Base-by-base conservation (phyloP, 2,113 vertebrate genomes). In the Pseudorasbora parva region DNA sequence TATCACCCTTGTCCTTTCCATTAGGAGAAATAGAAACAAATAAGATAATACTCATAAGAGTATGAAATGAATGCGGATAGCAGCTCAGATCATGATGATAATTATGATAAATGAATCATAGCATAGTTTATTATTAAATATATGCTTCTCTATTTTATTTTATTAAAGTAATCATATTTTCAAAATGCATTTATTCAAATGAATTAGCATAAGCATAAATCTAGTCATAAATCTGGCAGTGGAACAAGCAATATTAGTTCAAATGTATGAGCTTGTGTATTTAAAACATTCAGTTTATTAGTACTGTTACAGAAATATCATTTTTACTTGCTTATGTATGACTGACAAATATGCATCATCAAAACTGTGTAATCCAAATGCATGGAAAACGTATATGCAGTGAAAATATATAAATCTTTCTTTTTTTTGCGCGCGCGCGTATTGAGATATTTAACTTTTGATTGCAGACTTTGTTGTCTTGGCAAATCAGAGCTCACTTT, bases 1-100 rank as follows among this genome's bases (percentile, higher is more conserved):
- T 15, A 49, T 73, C 23, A 49, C 8, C 41, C 25, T 73, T 73
- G n/a, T 73, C 45, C 45, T 74, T 74, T 49, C 23, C 37, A 71
- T 43, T 23, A 25, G 45, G 41, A 49, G 4, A 27, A 47, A 51
- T 25, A 47, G 12, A 74, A 9, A 17, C 12, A 27, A 49, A 49
- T 27, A 51, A 10, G 23, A 27, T 25, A 0, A 27, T 47, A 49
- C 2, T 25, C 45, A 51, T 45, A 5, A 49, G n/a, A 30, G 71
- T 17, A 19, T 4, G 45, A 73, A 73, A 73, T 49, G 8, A 74
- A 74, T 25, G 71, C 2, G n/a, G 7, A 27, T 17, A 49, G n/a
- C 43, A 51, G 23, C 14, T 73, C 45, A 73, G 71, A 49, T 49
- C 14, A 27, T 37, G 33, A 37, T 37, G 33, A 37, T 37, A 37